These are phyloP conservation scores for Liodrosophila aerea DNA, from an alignment of 2,888 invertebrate species.

Conservation along the genomic window DNA sequence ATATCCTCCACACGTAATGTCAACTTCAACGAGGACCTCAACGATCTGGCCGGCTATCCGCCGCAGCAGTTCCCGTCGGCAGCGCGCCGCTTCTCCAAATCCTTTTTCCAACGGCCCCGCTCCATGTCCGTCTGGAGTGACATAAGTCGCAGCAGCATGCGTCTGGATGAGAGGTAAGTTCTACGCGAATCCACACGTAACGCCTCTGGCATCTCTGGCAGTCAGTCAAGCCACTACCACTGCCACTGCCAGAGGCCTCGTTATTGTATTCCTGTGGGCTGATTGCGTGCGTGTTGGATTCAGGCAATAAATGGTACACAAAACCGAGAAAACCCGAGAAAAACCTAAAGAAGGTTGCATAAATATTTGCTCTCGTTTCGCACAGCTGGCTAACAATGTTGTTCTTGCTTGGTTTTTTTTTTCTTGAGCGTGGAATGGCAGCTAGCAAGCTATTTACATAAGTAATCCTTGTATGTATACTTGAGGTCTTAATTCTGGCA, in stretches of 20 bases:
- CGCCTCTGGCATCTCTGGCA: too few relatives aligned
- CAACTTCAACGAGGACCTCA: slow-evolving; percentile 80
- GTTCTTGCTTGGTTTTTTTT: background rate
- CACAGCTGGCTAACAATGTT: slow-evolving; percentile 26
- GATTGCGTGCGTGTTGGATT: slow-evolving; percentile 47
- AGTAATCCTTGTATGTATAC: background rate
- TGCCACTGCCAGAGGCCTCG: background rate
- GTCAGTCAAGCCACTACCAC: background rate
- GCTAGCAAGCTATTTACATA: slow-evolving; percentile 4
- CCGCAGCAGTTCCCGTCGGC: slow-evolving; percentile 70
- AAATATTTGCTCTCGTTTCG: slow-evolving; percentile 56
- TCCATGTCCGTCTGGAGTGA: slow-evolving; percentile 96
- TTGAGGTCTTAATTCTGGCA: too few relatives aligned
- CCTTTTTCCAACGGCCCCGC: slow-evolving; percentile 84
- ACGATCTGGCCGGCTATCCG: slow-evolving; percentile 74
- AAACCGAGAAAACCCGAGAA: background rate
- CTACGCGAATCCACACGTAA: slow-evolving; percentile 15
- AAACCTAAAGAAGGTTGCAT: slow-evolving; percentile 35
- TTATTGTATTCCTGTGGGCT: slow-evolving; percentile 9
- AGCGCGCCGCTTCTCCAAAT: slow-evolving; percentile 80
- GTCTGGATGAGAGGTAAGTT: slow-evolving; percentile 84
- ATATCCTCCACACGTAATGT: slow-evolving; percentile 76
- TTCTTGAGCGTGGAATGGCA: background rate
- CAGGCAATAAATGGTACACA: slow-evolving; percentile 1
- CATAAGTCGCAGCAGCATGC: slow-evolving; percentile 91